These are phyloP conservation scores for Suillia variegata DNA, from an alignment of 2,888 invertebrate genomes.

Conservation along the genomic window DNA sequence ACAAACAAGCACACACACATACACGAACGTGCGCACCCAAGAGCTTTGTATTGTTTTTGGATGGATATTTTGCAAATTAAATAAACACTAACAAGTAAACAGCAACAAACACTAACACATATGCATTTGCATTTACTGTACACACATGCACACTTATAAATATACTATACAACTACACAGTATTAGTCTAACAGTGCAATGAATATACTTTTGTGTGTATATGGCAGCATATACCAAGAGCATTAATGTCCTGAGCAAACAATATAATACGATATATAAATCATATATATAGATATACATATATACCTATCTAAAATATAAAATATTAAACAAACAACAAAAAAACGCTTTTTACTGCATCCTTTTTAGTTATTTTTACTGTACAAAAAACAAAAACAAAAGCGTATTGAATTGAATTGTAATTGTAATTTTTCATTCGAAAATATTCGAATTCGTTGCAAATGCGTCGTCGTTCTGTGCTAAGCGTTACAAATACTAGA, in stretches of 20 bases:
- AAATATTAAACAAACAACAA: too few species aligned
- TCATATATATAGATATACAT: too few species aligned
- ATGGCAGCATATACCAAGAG: too few species aligned
- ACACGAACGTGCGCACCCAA: too few species aligned
- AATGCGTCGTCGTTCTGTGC: slow-evolving; percentile 29
- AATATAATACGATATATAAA: neutral
- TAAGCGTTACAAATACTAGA: too few species aligned
- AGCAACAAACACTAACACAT: too few species aligned
- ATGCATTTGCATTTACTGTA: too few species aligned
- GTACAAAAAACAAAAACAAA: slow-evolving; percentile 5
- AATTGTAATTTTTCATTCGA: slow-evolving; percentile 13
- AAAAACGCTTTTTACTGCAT: slow-evolving; percentile 31
- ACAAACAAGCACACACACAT: too few species aligned
- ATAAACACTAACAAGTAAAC: slow-evolving; percentile 7
- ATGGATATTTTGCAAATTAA: too few species aligned
- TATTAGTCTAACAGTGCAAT: slow-evolving; percentile 27
- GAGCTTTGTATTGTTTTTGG: too few species aligned
- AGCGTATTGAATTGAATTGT: too few species aligned
- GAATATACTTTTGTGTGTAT: neutral
- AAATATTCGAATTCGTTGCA: slow-evolving; percentile 16
- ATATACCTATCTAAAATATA: too few species aligned
- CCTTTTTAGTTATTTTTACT: slow-evolving; percentile 26
- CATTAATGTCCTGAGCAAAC: neutral
- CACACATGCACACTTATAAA: neutral
- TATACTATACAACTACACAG: neutral